Conservation (phyloP, 1,140 invertebrate species). For the Harpegnathos saltator region DNA sequence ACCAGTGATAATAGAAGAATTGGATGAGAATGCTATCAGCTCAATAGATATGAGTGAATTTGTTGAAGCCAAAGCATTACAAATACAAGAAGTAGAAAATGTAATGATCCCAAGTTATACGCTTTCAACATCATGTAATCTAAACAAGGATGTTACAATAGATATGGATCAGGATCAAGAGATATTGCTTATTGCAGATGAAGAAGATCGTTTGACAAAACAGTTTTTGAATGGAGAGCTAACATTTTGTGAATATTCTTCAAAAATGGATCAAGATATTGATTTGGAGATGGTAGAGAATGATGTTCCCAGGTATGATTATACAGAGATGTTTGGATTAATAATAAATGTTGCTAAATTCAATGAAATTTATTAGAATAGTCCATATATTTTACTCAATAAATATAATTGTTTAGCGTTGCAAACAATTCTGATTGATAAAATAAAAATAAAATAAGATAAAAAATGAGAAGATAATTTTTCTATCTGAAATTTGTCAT, state of each 20-base stretch:
- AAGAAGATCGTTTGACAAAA: conserved; percentile 87
- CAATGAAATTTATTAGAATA: too few relatives aligned
- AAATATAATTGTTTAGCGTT: too few relatives aligned
- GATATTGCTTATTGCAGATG: conserved; percentile 71
- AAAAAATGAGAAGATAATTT: too few relatives aligned
- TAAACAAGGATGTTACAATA: conserved; percentile 21
- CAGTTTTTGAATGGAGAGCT: conserved; percentile 90
- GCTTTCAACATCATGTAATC: conserved; percentile 16
- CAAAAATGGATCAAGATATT: conserved; percentile 77
- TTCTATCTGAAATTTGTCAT: too few relatives aligned
- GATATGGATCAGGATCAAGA: conserved; percentile 54
- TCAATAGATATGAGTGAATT: conserved; percentile 81
- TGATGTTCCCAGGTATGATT: conserved; percentile 76
- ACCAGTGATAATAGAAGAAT: conserved; percentile 83
- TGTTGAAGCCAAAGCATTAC: conserved; percentile 81
- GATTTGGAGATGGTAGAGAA: conserved; percentile 75
- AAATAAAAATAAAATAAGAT: too few relatives aligned
- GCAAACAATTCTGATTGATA: too few relatives aligned
- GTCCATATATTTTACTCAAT: too few relatives aligned
- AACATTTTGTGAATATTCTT: conserved; percentile 89
- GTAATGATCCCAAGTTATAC: conserved; percentile 43
- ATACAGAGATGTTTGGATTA: too few relatives aligned
- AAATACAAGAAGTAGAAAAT: conserved; percentile 74
- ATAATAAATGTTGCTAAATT: too few relatives aligned
- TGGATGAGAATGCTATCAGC: conserved; percentile 77